These are phyloP conservation scores for Spatula clypeata DNA, from an alignment of 2,797 vertebrate species.

Conservation along the genomic window DNA sequence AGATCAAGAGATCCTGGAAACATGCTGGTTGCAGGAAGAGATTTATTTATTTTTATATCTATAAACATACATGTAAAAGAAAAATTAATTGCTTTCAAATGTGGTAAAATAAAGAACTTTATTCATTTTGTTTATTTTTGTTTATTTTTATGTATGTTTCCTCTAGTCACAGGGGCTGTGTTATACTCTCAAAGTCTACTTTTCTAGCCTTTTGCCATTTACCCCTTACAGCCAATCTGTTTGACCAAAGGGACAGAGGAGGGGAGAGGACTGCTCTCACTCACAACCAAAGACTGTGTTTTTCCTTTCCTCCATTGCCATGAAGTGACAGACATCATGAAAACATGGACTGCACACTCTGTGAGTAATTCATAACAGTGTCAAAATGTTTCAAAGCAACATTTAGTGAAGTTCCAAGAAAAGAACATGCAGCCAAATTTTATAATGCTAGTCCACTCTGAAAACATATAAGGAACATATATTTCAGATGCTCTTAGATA, in stretches of 20 bases:
- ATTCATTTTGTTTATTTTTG: background rate
- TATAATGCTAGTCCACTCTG: background rate
- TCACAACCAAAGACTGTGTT: background rate
- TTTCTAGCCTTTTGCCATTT: background rate
- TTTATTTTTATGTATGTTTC: background rate
- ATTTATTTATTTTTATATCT: background rate
- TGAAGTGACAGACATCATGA: background rate
- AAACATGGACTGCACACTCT: background rate
- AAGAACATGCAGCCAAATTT: background rate
- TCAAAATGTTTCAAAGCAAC: constrained; percentile 4
- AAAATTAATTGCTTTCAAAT: background rate
- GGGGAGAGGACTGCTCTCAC: background rate
- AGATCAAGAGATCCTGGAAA: background rate
- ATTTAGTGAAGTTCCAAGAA: background rate
- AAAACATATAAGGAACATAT: background rate
- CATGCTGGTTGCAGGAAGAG: background rate
- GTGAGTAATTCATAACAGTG: background rate
- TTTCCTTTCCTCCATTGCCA: accelerated
- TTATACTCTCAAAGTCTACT: background rate
- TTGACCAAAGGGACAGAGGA: background rate
- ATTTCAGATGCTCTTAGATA: background rate
- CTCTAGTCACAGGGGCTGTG: background rate
- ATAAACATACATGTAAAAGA: background rate
- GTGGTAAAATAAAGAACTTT: background rate
- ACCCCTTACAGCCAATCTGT: background rate